phyloP scores from a whole-genome alignment of 2,888 invertebrate species.

The Teleiodes luculella region DNA sequence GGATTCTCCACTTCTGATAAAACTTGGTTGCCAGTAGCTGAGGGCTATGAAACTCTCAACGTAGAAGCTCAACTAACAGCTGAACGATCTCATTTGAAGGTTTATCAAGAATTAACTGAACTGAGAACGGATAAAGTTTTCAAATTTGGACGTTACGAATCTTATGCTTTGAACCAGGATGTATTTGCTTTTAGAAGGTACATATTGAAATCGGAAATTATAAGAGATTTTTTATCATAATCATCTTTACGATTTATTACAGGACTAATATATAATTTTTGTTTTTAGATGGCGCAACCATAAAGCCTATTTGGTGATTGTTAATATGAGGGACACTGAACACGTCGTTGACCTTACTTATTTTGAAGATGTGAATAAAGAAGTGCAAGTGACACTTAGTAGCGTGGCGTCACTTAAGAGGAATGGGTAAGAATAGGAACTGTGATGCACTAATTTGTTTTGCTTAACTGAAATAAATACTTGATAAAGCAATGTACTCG shows the following conservation, averaged over 20 bases:
- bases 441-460: no score
- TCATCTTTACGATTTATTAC: no score
- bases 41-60: slow-evolving; percentile 79
- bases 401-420: slow-evolving; percentile 54
- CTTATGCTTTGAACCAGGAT: slow-evolving; percentile 68
- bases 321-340: slow-evolving; percentile 68
- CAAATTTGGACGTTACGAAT: slow-evolving; percentile 71
- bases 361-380: slow-evolving; percentile 58
- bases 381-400: slow-evolving; percentile 69
- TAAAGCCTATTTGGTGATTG: slow-evolving; percentile 61
- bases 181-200: slow-evolving; percentile 79
- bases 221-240: no score
- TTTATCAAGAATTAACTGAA: slow-evolving; percentile 78
- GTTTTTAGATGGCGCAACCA: slow-evolving; percentile 55
- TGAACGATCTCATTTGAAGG: slow-evolving; percentile 77
- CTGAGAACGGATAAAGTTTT: slow-evolving; percentile 76
- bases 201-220: neutral
- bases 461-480: no score
- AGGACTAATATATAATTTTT: no score
- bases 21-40: slow-evolving; percentile 84
- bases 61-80: slow-evolving; percentile 71
- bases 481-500: no score
- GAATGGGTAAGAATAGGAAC: slow-evolving; percentile 44
- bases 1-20: slow-evolving; percentile 79
- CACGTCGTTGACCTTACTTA: slow-evolving; percentile 53